These are phyloP conservation scores for Pseudopodoces humilis DNA, from an alignment of 2,113 vertebrate genomes.

Conservation along the genomic window DNA sequence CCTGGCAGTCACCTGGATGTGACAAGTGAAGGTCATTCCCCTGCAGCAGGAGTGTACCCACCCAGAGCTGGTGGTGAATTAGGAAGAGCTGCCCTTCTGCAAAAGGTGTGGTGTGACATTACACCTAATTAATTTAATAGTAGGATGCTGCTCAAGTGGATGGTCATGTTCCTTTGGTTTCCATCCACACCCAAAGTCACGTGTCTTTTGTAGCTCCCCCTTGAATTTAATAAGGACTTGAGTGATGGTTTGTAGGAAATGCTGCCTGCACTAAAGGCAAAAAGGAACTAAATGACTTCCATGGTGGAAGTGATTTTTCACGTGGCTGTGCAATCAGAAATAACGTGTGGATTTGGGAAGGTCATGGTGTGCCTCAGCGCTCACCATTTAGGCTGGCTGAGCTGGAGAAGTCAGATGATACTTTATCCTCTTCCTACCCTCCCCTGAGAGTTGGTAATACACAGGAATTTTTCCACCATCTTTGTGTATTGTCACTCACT, in stretches of 20 bases:
- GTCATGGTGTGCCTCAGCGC: background rate
- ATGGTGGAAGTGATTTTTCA: background rate
- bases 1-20: background rate
- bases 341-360: background rate
- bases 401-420: background rate
- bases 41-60: background rate
- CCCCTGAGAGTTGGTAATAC: background rate
- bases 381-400: background rate
- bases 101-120: background rate
- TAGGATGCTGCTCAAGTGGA: slow-evolving; percentile 39
- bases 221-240: background rate
- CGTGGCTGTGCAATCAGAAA: background rate
- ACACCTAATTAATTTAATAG: slow-evolving; percentile 41
- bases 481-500: background rate
- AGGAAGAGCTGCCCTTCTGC: background rate
- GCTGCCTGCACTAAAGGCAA: background rate
- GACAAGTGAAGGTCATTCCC: background rate
- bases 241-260: background rate
- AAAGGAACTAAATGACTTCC: background rate
- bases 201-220: background rate
- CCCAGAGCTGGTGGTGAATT: background rate
- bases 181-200: background rate
- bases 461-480: background rate
- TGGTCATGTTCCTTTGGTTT: slow-evolving; percentile 27
- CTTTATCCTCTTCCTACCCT: background rate